Base-by-base conservation (phyloP, 2,113 vertebrate species). In the Nycticryphes semicollaris region DNA sequence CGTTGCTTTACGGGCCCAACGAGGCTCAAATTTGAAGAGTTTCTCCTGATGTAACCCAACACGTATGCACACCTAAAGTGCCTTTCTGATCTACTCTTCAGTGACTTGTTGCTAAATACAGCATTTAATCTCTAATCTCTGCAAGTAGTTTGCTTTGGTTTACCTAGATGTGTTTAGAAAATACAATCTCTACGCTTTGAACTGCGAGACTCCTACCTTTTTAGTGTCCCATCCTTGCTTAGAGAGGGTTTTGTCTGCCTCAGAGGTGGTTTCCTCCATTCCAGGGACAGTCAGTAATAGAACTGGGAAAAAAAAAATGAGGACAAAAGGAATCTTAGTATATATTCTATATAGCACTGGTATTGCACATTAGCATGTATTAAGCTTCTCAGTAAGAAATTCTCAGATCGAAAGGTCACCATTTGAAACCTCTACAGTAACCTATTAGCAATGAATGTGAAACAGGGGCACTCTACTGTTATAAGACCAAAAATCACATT, bases 141-240 rank as follows among this genome's bases (percentile, higher is more conserved):
- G 47, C 75, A 48, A 74, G 78, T 0, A 39, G 37, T 33, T 79
- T 8, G 24, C 45, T 74, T 41, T 68, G 27, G 10, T 66, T 86
- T 67, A 33, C 28, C 21, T 43, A 33, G 69, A 31, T 15, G 7
- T 1, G 4, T 48, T 41, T 24, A 54, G 30, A 41, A 84, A 94
- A 73, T 17, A 11, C 28, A 9, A 33, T 3, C 33, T 66, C 23
- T 37, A 1, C 3, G 0, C 10, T 66, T 14, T 5, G 27, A 33
- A 59, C 68, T 5, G 50, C 7, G 67, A 75, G 43, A 53, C 54
- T 31, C 83, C 45, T 98, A 99, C 98, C 98, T 99, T 99, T 95
- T 99, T 98, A 87, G 98, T 96, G 87, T 99, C 99, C 99, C 99
- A 99, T 45, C 98, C 97, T 95, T 99, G 98, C 94, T 99, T 98